A percentile compares a stretch with the other conserved stretches of the same genome.
Conservation (phyloP, 2,888 invertebrate genomes). For the Nephrotoma flavescens region DNA sequence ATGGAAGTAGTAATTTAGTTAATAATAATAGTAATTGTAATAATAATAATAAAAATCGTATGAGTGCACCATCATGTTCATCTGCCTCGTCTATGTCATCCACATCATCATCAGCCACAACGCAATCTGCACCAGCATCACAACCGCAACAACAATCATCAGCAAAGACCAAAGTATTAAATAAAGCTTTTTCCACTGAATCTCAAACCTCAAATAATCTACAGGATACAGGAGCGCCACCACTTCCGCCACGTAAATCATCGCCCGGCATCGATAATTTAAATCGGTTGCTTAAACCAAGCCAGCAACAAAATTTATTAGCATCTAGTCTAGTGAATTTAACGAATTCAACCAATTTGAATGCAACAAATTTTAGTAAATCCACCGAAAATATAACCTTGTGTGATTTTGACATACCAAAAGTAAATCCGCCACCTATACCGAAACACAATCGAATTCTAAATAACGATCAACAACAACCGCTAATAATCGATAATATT, state of each 20-base stretch:
- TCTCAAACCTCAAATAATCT: not conserved
- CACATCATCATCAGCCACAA: not conserved
- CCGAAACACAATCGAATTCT: constrained; percentile 21
- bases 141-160: not conserved
- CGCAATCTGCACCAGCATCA: not conserved
- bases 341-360: constrained; percentile 9
- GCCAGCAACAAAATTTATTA: constrained; percentile 11
- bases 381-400: constrained; percentile 24
- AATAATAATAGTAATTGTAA: constrained; percentile 7
- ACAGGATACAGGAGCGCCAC: constrained; percentile 29
- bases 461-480: not conserved
- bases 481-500: not conserved
- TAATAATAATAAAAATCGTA: constrained; percentile 20
- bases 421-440: constrained; percentile 30
- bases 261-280: constrained; percentile 28
- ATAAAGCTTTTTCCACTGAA: constrained; percentile 19
- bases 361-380: constrained; percentile 15
- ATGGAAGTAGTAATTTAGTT: not conserved
- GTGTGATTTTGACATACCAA: constrained; percentile 20
- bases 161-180: constrained; percentile 11
- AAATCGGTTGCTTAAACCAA: constrained; percentile 16
- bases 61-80: constrained; percentile 27
- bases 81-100: constrained; percentile 18
- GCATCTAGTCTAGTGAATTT: constrained; percentile 28
- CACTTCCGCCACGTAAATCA: constrained; percentile 43